Conservation (phyloP, 2,113 vertebrate genomes). For the Aegithalos caudatus region DNA sequence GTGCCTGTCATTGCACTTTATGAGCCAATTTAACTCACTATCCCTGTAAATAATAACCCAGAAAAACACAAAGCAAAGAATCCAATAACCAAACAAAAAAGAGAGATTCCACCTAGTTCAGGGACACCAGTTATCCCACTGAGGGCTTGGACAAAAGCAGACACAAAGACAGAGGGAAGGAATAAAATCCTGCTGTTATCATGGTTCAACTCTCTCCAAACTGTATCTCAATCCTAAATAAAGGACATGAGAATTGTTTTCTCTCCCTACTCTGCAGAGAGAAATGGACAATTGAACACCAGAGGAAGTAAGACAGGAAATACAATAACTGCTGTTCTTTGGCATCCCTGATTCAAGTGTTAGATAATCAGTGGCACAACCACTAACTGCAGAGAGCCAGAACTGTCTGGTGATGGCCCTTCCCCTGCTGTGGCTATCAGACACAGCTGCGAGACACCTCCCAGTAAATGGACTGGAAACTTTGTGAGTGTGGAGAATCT, state of each 20-base stretch:
- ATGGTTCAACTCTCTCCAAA: background rate
- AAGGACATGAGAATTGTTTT: rapidly evolving
- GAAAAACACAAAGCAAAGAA: background rate
- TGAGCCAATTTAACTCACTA: background rate
- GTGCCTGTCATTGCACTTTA: background rate
- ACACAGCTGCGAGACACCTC: background rate
- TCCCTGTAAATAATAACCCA: background rate
- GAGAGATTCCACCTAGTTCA: background rate
- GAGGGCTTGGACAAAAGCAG: background rate
- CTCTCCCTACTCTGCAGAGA: background rate
- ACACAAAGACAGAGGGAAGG: background rate
- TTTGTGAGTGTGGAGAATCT: background rate
- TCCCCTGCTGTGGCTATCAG: background rate
- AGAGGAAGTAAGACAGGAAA: background rate
- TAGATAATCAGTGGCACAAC: background rate
- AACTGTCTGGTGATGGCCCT: background rate
- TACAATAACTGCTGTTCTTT: background rate
- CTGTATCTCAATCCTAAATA: background rate
- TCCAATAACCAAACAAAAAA: background rate
- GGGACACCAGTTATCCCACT: background rate
- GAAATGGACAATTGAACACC: background rate
- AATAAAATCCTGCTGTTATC: background rate
- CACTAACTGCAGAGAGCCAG: background rate
- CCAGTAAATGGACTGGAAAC: background rate
- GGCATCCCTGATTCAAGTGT: background rate